Evolutionary conservation across 2,113 vertebrate species (phyloP), one percentile per base, ranked within the genome.

Genomic region (Amblyopsis rosae): DNA sequence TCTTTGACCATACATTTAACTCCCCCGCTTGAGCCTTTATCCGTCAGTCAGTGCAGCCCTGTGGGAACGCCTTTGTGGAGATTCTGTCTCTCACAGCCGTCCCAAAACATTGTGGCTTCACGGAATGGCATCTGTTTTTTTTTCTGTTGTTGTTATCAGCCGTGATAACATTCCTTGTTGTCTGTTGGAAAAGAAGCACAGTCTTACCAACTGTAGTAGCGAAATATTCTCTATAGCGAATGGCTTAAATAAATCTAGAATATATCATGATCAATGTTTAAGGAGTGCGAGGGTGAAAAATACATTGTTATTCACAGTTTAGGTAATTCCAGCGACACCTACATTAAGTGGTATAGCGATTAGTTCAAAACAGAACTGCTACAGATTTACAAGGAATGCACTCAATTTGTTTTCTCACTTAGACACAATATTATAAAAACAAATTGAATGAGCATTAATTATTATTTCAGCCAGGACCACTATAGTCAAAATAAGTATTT

Each of bases 1-100:
- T 85, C 84, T 85, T 26, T 83, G 82, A 83, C 86, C 86, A 79
- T 75, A 65, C 75, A 70, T 72, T 82, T 61, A 45, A 72, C 71
- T 72, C 46, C 72, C 73, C 72, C 45, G 75, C 76, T 70, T 49
- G 76, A 47, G 77, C 80, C 79, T 82, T 79, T 72, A 83, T 79
- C 82, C 80, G 84, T 86, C 85, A 79, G 81, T 88, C 89, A 87
- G 71, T 70, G 59, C 67, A 79, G 62, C 76, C 82, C 72, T 72
- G 3, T 16, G 65, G 72, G 79, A 76, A 54, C 62, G 50, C 71
- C 67, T 80, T 53, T 75, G 73, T 75, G 69, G 58, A 80, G 74
- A 72, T 62, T 64, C 69, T 63, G 71, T 66, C 70, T 32, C 47
- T 55, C 51, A 65, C 50, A 47, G 55, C 72, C 79, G 61, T 64